Conservation (phyloP, 2,113 vertebrate species). For the Rhodinocichla rosea region DNA sequence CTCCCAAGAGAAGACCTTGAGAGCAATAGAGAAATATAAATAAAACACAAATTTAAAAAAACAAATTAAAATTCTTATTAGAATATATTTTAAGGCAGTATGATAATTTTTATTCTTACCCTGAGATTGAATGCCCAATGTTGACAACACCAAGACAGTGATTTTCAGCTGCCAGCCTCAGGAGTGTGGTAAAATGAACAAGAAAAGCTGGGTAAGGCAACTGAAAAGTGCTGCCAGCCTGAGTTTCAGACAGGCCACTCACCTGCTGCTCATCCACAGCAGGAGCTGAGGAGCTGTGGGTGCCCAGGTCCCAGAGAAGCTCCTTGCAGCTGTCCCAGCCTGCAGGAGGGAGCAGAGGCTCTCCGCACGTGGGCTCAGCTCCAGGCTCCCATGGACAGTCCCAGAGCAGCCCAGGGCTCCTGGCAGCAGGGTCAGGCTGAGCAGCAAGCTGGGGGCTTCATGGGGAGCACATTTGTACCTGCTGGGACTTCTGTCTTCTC, state of each 20-base stretch:
- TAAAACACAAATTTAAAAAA: not conserved
- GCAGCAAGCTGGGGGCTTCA: not conserved
- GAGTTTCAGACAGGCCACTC: not conserved
- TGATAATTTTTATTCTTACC: not conserved
- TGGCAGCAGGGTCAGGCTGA: not conserved
- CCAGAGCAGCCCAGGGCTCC: not conserved
- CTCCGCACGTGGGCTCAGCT: rapidly evolving
- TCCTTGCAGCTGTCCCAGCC: not conserved
- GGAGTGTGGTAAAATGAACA: not conserved
- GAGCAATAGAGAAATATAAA: not conserved
- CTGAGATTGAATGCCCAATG: not conserved
- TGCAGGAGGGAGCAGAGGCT: not conserved
- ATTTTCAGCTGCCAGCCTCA: not conserved
- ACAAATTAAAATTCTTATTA: not conserved
- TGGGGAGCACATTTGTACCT: rapidly evolving
- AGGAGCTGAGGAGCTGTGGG: not conserved
- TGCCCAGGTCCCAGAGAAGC: not conserved
- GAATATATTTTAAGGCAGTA: not conserved
- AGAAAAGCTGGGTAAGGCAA: not conserved
- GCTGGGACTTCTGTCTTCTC: not conserved
- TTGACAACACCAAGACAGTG: not conserved
- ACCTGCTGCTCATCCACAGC: not conserved
- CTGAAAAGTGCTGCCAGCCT: not conserved
- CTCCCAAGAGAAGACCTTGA: not conserved
- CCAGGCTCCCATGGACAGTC: rapidly evolving